phyloP scores from a whole-genome alignment of 2,888 invertebrate species.

The Epinotia nisella region DNA sequence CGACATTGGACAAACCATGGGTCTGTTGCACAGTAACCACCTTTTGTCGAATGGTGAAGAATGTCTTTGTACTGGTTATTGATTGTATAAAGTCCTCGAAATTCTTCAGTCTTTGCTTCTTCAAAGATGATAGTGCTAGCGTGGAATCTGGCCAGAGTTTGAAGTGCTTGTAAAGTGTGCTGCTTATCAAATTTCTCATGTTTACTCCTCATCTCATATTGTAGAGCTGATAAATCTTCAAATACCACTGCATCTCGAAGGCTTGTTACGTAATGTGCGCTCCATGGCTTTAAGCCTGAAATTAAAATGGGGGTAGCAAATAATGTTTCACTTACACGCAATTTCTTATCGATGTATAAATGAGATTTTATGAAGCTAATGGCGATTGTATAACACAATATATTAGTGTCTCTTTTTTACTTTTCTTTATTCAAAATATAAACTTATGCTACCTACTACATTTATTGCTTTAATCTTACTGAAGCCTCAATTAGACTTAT shows the following conservation, averaged over 20 bases:
- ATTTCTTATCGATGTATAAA: no score
- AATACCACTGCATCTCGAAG: constrained; percentile 70
- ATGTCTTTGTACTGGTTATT: constrained; percentile 61
- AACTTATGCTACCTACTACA: no score
- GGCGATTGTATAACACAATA: no score
- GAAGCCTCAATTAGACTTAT: no score
- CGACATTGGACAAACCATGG: constrained; percentile 73
- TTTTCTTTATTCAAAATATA: no score
- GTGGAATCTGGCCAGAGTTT: constrained; percentile 79
- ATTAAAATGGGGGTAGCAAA: constrained; percentile 24
- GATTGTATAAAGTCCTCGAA: constrained; percentile 58
- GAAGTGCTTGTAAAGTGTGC: constrained; percentile 76
- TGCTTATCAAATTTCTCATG: constrained; percentile 72
- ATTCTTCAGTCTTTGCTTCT: constrained; percentile 66
- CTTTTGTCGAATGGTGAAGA: constrained; percentile 52
- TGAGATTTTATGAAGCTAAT: no score
- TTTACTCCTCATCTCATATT: constrained; percentile 68
- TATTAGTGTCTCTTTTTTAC: no score
- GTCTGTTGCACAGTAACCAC: constrained; percentile 62
- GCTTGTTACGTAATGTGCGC: constrained; percentile 61
- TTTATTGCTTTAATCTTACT: no score
- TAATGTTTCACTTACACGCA: background rate
- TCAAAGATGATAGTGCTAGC: constrained; percentile 82
- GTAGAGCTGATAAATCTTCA: constrained; percentile 69
- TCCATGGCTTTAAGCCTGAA: constrained; percentile 70